A percentile compares a stretch with the other conserved stretches of the same genome.
Evolutionary conservation across 2,797 vertebrate genomes (phyloP).

Genomic region (Anabas testudineus): DNA sequence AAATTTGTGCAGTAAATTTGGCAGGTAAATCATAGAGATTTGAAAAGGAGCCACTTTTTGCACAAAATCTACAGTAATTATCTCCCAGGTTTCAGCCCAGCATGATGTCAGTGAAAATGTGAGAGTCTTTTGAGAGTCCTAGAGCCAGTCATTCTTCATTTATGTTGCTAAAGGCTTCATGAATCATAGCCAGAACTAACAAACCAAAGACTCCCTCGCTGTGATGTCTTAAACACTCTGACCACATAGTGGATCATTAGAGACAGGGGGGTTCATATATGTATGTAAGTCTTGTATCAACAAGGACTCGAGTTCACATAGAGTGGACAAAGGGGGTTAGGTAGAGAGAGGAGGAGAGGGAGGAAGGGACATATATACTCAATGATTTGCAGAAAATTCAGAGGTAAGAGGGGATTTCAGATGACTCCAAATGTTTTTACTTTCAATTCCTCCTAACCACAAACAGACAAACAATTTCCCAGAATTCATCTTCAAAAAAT

Average conservation of each 20-base stretch:
- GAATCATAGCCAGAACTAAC: slow-evolving; percentile 76
- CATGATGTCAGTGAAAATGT: slow-evolving; percentile 57
- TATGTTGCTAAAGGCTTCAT: slow-evolving; percentile 55
- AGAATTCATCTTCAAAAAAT: background rate
- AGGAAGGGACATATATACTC: background rate
- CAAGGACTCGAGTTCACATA: slow-evolving; percentile 45
- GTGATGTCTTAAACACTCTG: slow-evolving; percentile 63
- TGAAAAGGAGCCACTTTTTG: slow-evolving; percentile 4
- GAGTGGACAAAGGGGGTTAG: slow-evolving; percentile 24
- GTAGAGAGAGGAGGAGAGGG: background rate
- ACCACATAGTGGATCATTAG: slow-evolving; percentile 64
- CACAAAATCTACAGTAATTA: slow-evolving; percentile 31
- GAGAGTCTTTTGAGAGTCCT: slow-evolving; percentile 35
- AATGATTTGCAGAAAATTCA: slow-evolving; percentile 7
- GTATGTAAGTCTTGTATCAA: slow-evolving; percentile 53
- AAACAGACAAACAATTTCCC: slow-evolving; percentile 20
- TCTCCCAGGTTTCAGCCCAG: slow-evolving; percentile 29
- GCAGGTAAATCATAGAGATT: background rate
- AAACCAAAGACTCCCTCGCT: slow-evolving; percentile 63
- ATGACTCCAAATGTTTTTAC: slow-evolving; percentile 26
- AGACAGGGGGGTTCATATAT: slow-evolving; percentile 26
- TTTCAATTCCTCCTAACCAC: slow-evolving; percentile 3
- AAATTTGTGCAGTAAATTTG: no score
- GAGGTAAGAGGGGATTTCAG: slow-evolving; percentile 27
- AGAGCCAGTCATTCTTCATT: slow-evolving; percentile 54